Base-by-base conservation (phyloP, 2,113 vertebrate genomes). In the Lophotis ruficrista region DNA sequence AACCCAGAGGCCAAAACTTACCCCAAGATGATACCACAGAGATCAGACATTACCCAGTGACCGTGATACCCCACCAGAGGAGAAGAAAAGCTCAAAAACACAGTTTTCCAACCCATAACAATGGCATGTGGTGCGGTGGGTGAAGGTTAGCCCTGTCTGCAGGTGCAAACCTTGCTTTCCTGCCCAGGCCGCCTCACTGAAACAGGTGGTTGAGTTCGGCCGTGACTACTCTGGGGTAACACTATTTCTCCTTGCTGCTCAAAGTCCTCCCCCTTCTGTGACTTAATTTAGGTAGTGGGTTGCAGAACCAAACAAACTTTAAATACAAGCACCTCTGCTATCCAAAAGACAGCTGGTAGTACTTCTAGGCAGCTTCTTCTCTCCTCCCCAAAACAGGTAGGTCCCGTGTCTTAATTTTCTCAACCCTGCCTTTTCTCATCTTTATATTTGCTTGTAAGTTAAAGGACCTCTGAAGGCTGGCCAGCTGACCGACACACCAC, bases 91-190 rank as follows among this genome's bases (percentile, higher is more conserved):
- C 18, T 91, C 57, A 75, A 54, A 93, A 2, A 12, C 6, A 3
- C 21, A 48, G 14, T 87, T 95, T 78, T 75, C 23, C 30, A 69
- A 11, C 4, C 13, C 0, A 0, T 62, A 45, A n/a, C 11, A 11
- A 80, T 27, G 14, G 1, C 3, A 2, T 8, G 20, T 2, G 1
- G 17, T 23, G 37, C 2, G 1, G 37, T 6, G 5, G 37, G 18
- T n/a, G 47, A 57, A 76, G 27, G 48, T 37, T 61, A 73, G 21
- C 28, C 35, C 31, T 30, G n/a, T 50, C 57, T 4, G 2, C 4
- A 12, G 23, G 12, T 51, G 9, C 33, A 91, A 19, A 78, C 14
- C 33, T 61, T 58, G 8, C 37, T 71, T 33, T 47, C 30, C 50
- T 82, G 48, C 24, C 35, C 3, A 1, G 60, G 20, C 35, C 4